Evolutionary conservation across 2,888 invertebrate genomes (phyloP), one percentile per base, ranked within the genome.

Genomic region (Graphium colonna): DNA sequence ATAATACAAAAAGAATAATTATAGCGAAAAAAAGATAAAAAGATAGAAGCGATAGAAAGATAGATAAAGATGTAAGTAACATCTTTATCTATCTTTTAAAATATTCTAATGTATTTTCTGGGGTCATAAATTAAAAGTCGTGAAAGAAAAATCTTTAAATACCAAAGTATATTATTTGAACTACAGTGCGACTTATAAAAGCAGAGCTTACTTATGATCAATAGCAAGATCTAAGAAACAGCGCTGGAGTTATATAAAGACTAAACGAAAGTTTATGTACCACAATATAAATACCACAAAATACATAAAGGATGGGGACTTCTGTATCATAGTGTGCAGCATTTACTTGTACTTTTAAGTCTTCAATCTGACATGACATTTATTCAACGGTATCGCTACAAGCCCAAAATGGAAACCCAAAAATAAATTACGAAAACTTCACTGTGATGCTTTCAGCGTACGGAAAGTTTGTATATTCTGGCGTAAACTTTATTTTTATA

Each of bases 191-290:
- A 33, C 21, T 36, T 41, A 28, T 12, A 50, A 31, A 38, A 10
- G 16, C 21, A 17, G 33, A 33, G n/a, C 36, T 46, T 38, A 46
- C 38, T 26, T 51, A 51, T 43, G 43, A 43, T 44, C 36, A 51
- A 51, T 43, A 44, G 38, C 16, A 38, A 4, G 36, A 26, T 42
- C 43, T 38, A 16, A 43, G 36, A 13, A 43, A 43, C 26, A 36
- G 26, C 36, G 51, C 41, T 36, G 43, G 36, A 50, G 49, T 42
- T 49, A 51, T 44, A 44, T 51, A 51, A 44, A 51, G 38, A 51
- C 28, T 40, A 31, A 48, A 48, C 28, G 31, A 43, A 26, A 26
- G 26, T 38, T 38, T 39, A 51, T 44, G 28, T 28, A 44, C 13
- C 49, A 41, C 33, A 33, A 43, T 41, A 44, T 38, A n/a, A n/a